Conservation (phyloP, 2,797 vertebrate genomes). For the Enteromius argenteus region DNA sequence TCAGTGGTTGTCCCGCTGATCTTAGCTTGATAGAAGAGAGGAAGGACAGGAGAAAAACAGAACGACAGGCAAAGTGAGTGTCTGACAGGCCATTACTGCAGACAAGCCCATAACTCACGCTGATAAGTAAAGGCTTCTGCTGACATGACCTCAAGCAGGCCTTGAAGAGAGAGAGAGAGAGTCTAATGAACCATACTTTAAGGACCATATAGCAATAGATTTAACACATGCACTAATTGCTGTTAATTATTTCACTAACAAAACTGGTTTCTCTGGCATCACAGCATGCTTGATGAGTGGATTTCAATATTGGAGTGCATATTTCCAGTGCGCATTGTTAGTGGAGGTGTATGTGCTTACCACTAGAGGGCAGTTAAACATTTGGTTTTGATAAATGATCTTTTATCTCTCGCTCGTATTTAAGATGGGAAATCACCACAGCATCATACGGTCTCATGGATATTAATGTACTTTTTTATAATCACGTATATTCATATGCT, state of each 20-base stretch:
- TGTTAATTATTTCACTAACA: neutral
- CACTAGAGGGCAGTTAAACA: constrained; percentile 63
- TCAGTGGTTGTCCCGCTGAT: constrained; percentile 34
- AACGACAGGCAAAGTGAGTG: constrained; percentile 53
- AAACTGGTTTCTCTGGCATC: neutral
- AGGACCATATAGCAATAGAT: neutral
- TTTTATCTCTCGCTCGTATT: constrained; percentile 46
- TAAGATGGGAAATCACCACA: constrained; percentile 28
- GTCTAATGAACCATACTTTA: neutral
- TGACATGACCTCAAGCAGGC: constrained; percentile 60
- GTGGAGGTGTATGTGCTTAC: neutral
- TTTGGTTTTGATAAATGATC: constrained; percentile 41
- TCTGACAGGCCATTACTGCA: constrained; percentile 75
- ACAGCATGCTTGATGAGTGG: neutral
- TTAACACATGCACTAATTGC: neutral
- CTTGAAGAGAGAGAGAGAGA: constrained; percentile 44
- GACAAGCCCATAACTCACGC: constrained; percentile 73
- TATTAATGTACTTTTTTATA: constrained; percentile 49
- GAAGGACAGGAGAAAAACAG: constrained; percentile 51
- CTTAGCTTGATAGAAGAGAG: constrained; percentile 33
- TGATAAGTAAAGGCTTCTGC: constrained; percentile 70
- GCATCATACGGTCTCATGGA: constrained; percentile 49
- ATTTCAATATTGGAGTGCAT: neutral
- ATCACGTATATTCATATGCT: constrained; percentile 55
- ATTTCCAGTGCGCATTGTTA: neutral